These are phyloP conservation scores for Ctenicera cuprea DNA, from an alignment of 2,888 invertebrate genomes.

Conservation along the genomic window DNA sequence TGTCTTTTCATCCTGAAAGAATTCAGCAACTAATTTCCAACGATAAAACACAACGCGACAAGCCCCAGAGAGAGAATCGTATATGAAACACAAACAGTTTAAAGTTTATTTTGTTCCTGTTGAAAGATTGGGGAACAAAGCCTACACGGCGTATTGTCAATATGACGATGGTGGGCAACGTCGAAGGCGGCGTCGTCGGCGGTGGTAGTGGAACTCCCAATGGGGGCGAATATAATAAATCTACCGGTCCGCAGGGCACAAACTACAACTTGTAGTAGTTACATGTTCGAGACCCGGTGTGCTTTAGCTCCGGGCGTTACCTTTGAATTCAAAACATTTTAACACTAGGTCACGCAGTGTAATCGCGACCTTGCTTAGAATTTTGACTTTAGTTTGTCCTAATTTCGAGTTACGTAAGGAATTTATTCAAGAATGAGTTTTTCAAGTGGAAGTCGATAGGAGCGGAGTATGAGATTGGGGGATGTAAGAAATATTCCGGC, in stretches of 20 bases:
- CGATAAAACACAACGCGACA: neutral
- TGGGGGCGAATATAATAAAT: conserved; percentile 57
- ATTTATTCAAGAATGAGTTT: neutral
- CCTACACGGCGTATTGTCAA: conserved; percentile 37
- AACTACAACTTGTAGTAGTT: conserved; percentile 53
- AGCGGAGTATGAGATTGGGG: too few species aligned
- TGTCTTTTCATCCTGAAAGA: neutral
- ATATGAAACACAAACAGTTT: conserved; percentile 38
- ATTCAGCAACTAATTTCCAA: neutral
- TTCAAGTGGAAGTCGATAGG: too few species aligned
- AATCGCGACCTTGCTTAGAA: neutral
- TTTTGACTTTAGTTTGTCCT: neutral
- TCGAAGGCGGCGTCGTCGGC: conserved; percentile 16
- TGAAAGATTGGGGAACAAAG: conserved; percentile 33
- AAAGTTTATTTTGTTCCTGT: conserved; percentile 30
- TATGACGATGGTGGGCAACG: conserved; percentile 28
- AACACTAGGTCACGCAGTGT: neutral
- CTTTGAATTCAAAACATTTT: conserved; percentile 6
- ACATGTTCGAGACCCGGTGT: conserved; percentile 11
- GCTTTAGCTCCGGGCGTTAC: neutral
- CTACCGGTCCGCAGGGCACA: conserved; percentile 54
- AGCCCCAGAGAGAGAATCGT: conserved; percentile 19
- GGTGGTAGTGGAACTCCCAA: conserved; percentile 38
- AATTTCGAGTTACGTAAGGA: neutral
- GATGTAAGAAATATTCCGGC: conserved; percentile 35